These are phyloP conservation scores for Coenonympha glycerion DNA, from an alignment of 2,888 invertebrate species.

Conservation along the genomic window DNA sequence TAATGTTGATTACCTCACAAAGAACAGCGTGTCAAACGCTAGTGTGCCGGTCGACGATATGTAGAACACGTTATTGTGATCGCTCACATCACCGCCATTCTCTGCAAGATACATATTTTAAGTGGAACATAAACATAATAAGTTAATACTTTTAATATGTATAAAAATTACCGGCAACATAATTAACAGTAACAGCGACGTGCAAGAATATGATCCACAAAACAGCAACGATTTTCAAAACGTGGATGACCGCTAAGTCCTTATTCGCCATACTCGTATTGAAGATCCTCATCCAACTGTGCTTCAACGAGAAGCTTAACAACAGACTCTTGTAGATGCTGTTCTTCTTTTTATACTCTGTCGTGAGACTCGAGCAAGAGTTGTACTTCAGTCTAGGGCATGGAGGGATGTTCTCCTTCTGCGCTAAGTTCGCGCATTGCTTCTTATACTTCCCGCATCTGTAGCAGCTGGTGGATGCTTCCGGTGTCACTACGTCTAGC, in stretches of 20 bases:
- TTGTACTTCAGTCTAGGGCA: constrained; percentile 55
- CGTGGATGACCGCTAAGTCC: constrained; percentile 75
- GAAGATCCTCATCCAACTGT: constrained; percentile 60
- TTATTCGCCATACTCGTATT: constrained; percentile 68
- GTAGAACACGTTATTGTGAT: constrained; percentile 63
- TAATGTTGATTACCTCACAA: constrained; percentile 74
- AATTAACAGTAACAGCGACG: constrained; percentile 78
- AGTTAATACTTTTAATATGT: neutral
- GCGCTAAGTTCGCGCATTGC: constrained; percentile 49
- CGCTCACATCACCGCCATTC: constrained; percentile 56
- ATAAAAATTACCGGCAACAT: constrained; percentile 77
- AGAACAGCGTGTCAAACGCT: constrained; percentile 78
- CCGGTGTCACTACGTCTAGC: constrained; percentile 57
- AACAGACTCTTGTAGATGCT: constrained; percentile 47
- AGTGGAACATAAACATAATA: neutral
- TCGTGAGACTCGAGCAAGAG: constrained; percentile 50
- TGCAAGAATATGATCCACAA: constrained; percentile 80
- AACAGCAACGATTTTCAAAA: constrained; percentile 78
- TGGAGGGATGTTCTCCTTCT: constrained; percentile 37
- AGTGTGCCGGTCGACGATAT: constrained; percentile 73
- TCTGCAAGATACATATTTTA: constrained; percentile 67
- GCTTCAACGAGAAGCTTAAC: constrained; percentile 60
- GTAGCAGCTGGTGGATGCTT: constrained; percentile 50
- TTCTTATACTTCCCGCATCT: constrained; percentile 65
- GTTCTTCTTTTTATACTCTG: constrained; percentile 45